phyloP scores from a whole-genome alignment of 2,888 invertebrate genomes.

The Drosophila algonquin region DNA sequence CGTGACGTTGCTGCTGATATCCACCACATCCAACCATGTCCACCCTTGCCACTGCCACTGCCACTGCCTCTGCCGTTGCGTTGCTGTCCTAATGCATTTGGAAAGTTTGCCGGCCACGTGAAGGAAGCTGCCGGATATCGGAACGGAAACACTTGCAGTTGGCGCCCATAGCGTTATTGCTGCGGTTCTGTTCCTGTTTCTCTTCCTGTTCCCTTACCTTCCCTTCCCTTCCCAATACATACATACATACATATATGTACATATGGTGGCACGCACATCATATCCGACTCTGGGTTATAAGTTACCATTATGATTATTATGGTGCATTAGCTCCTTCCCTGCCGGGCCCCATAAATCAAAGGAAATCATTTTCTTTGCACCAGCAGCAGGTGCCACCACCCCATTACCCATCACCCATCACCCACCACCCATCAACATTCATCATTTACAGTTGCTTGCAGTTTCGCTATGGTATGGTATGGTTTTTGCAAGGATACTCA shows the following conservation, averaged over 20 bases:
- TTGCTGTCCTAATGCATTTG: constrained; percentile 69
- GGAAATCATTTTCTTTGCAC: constrained; percentile 33
- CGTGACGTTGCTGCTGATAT: constrained; percentile 56
- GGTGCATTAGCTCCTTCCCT: constrained; percentile 29
- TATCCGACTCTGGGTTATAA: constrained; percentile 32
- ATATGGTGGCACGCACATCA: constrained; percentile 26
- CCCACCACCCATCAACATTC: constrained; percentile 5
- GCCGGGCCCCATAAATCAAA: constrained; percentile 33
- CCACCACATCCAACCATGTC: too few species aligned
- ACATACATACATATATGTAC: constrained; percentile 2
- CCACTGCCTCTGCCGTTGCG: neutral
- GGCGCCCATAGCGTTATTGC: constrained; percentile 50
- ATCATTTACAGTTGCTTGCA: constrained; percentile 23
- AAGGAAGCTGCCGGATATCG: constrained; percentile 69
- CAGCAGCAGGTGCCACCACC: constrained; percentile 34
- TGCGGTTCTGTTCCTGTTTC: constrained; percentile 58
- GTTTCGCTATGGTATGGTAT: neutral
- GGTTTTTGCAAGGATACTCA: constrained; percentile 86
- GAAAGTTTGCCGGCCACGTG: constrained; percentile 62
- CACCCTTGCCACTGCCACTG: neutral
- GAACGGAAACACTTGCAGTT: constrained; percentile 74
- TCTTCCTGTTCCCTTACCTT: constrained; percentile 15
- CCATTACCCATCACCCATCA: too few species aligned
- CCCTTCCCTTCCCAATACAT: neutral
- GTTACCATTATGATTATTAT: constrained; percentile 47